Base-by-base conservation (phyloP, 2,888 invertebrate genomes). In the Philopedon plagiatum region DNA sequence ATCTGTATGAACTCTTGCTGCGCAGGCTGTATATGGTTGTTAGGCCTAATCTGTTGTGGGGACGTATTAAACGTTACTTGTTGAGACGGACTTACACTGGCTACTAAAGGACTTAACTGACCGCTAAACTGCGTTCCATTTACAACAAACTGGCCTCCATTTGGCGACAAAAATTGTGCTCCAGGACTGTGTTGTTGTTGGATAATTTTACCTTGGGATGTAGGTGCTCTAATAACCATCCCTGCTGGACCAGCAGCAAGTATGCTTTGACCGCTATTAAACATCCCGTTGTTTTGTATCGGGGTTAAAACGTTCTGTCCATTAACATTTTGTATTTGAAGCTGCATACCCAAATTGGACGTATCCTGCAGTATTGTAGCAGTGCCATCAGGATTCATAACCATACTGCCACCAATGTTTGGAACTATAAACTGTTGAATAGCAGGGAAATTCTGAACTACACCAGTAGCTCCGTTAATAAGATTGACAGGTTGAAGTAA, bases 391-490 rank as follows among this genome's bases (percentile, higher is more conserved):
- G 94, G 91, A 8, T 93, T 91, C 93, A 95, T 93, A 0, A 95
- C 92, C 91, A 95, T 91, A 44, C 74, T 74, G 0, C 94, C 93
- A 11, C 93, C 85, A 19, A 93, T 86, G 76, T 94, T 94, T 9
- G 94, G 94, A 66, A 95, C 91, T 62, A 95, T 91, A 78, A 95
- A 92, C 81, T 95, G 95, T 82, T 94, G 95, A 78, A 93, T 92
- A 0, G 92, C 91, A 0, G 93, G 93, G 82, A 93, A 92, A 81
- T 93, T 93, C 58, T 92, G 91, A 76, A 93, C 91, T 70, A 92
- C 90, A 3, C 90, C 90, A 34, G 90, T 89, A 0, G 90, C 87
- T 57, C 91, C 90, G 65, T 93, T 94, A 71, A 94, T 89, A 75
- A 95, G 86, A 86, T 94, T 94, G 32, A 95, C 93, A 0, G 95